Evolutionary conservation across 1,140 invertebrate species (phyloP).

Genomic region (Zaprionus vittiger): DNA sequence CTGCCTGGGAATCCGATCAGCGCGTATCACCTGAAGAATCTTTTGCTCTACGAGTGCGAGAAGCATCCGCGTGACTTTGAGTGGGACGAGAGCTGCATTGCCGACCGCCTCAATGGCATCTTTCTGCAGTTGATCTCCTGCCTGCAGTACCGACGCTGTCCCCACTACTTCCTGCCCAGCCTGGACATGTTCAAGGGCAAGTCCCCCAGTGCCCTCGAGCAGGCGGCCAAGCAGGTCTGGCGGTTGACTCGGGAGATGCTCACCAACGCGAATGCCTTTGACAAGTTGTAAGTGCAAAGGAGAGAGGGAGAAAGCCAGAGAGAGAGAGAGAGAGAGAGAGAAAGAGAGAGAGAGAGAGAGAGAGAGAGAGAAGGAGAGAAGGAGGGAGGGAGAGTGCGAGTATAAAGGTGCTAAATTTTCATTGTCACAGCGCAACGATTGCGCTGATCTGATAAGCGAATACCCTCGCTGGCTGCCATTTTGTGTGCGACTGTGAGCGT

Average conservation of each 20-base stretch:
- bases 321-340: conserved; percentile 41
- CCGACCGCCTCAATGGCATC: conserved; percentile 96
- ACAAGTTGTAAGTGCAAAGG: conserved; percentile 89
- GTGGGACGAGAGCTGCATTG: conserved; percentile 95
- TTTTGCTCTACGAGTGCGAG: conserved; percentile 97
- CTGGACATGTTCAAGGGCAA: conserved; percentile 96
- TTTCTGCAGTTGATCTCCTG: conserved; percentile 97
- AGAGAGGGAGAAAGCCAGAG: neutral
- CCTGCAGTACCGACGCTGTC: conserved; percentile 95
- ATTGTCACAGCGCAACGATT: conserved; percentile 53
- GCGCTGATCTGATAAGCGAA: conserved; percentile 46
- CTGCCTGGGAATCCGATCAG: conserved; percentile 94
- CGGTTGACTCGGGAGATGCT: conserved; percentile 94
- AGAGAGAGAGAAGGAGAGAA: neutral
- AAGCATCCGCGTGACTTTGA: conserved; percentile 96
- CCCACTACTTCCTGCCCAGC: conserved; percentile 95
- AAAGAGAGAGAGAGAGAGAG: conserved; percentile 34
- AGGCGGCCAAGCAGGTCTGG: conserved; percentile 96
- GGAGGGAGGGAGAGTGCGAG: neutral
- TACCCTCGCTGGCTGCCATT: conserved; percentile 43
- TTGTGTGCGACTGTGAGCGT: conserved; percentile 56
- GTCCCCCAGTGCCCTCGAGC: conserved; percentile 92
- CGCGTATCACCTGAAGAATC: conserved; percentile 94
- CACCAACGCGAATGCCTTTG: conserved; percentile 94
- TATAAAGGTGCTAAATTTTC: conserved; percentile 62